phyloP scores from a whole-genome alignment of 2,888 invertebrate genomes.

The Caenorhabditis japonica region DNA sequence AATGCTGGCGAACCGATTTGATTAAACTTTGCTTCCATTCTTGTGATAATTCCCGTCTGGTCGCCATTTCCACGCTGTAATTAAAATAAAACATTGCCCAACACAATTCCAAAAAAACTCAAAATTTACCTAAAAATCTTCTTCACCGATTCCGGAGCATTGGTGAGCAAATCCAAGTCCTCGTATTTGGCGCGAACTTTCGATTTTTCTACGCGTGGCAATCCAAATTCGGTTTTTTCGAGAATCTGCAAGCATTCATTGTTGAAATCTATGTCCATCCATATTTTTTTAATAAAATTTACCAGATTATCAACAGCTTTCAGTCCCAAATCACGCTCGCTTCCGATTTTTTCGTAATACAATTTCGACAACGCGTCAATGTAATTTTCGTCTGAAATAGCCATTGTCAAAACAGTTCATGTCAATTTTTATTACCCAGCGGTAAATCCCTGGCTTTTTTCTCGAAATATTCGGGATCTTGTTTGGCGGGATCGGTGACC shows the following conservation, averaged over 20 bases:
- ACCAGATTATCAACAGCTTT: constrained; percentile 72
- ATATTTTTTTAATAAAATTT: too few species aligned
- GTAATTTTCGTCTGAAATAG: constrained; percentile 72
- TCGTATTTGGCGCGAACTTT: constrained; percentile 66
- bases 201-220: constrained; percentile 68
- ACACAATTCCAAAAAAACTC: too few species aligned
- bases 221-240: constrained; percentile 66
- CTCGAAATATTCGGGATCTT: constrained; percentile 75
- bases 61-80: constrained; percentile 71
- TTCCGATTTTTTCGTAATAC: constrained; percentile 74
- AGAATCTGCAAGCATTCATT: constrained; percentile 55
- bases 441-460: constrained; percentile 70
- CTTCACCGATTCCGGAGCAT: constrained; percentile 72
- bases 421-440: constrained; percentile 60
- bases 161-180: constrained; percentile 66
- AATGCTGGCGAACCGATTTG: constrained; percentile 67
- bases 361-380: constrained; percentile 71
- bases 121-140: constrained; percentile 66
- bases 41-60: constrained; percentile 66
- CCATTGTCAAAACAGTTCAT: neutral
- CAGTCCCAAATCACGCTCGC: constrained; percentile 72
- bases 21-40: constrained; percentile 73
- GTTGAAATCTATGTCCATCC: too few species aligned
- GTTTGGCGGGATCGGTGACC: constrained; percentile 73
- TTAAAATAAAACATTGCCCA: neutral